Base-by-base conservation (phyloP, 1,140 invertebrate species). In the Homalodisca vitripennis region DNA sequence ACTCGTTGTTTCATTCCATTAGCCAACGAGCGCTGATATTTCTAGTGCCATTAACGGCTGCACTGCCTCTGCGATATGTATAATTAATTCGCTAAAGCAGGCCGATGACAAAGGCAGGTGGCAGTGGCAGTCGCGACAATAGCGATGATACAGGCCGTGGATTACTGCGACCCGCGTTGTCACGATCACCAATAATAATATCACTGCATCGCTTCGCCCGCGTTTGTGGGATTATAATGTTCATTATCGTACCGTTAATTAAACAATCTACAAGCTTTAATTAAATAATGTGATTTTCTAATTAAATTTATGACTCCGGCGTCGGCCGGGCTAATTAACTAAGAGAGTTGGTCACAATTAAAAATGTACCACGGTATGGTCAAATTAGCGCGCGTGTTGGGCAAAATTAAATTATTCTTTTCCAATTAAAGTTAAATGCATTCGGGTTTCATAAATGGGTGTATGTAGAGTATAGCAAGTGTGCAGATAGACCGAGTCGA, bases 241-340 rank as follows among this genome's bases (percentile, higher is more conserved):
- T 51, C 48, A 51, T 51, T 51, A 51, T 51, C 48, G 22, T 51
- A 51, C 48, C 48, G 6, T n/a, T 51, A 51, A 51, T 51, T 51
- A 51, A 51, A 51, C 48, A 51, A 51, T 51, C 48, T 51, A 51
- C 48, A 20, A 6, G 48, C 14, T 51, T 51, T 51, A 51, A 51
- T 51, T 51, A 51, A 51, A 51, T 51, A 51, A 51, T 51, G 48
- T 51, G 48, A 51, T 51, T 51, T 51, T 51, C 48, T 51, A 51
- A 51, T 51, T 51, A 51, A 51, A 51, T 10, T 20, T 22, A 51
- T 22, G 3, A 20, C 6, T 41, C 34, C 34, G 17, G 6, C 6
- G 34, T 17, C 6, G 34, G 6, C n/a, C n/a, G n/a, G n/a, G n/a
- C n/a, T n/a, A n/a, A n/a, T n/a, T n/a, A n/a, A n/a, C n/a, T n/a